Evolutionary conservation across 2,888 invertebrate genomes (phyloP), one percentile per base, ranked within the genome.

Genomic region (Adela reaumurella): DNA sequence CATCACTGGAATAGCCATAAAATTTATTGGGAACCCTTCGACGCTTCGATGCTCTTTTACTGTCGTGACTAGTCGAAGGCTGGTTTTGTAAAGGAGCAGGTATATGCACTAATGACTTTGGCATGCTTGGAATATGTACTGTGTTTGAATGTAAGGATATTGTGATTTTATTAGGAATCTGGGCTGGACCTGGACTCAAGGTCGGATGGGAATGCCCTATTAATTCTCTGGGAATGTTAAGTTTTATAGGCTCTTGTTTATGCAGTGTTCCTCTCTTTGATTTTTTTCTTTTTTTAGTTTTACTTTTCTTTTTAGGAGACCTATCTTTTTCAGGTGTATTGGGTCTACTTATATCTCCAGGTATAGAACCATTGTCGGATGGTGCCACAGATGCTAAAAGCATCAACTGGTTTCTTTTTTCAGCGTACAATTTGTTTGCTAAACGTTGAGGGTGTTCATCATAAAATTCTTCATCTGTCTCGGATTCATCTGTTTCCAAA

Each of bases 381-480:
- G 87, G 84, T 1, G 84, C 84, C 6, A 84, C 81, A 2, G 85
- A 82, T 1, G 87, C 84, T 24, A 84, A 65, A 47, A 83, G 68
- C 62, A 88, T 64, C 48, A 89, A 63, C 54, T 87, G 86, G 56
- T 86, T 87, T 3, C 89, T 83, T 64, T 91, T 92, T 60, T 91
- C 89, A 11, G 86, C 86, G 46, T 90, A 65, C 48, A 90, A 58
- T 62, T 90, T 89, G 55, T 82, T 88, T 1, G 89, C 90, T 52
- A 88, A 66, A 59, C 81, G 82, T 58, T 91, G 90, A 0, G 92
- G 92, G 66, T 91, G 84, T 58, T 90, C 84, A 62, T 93, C 92
- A 63, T 92, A 93, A 67, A 92, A 92, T 57, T 92, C 92, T 71
- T 92, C 92, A 65, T 92, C 92, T 0, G 92, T 92, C 54, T 90